phyloP scores from a whole-genome alignment of 2,888 invertebrate genomes.

The Muscina levida region DNA sequence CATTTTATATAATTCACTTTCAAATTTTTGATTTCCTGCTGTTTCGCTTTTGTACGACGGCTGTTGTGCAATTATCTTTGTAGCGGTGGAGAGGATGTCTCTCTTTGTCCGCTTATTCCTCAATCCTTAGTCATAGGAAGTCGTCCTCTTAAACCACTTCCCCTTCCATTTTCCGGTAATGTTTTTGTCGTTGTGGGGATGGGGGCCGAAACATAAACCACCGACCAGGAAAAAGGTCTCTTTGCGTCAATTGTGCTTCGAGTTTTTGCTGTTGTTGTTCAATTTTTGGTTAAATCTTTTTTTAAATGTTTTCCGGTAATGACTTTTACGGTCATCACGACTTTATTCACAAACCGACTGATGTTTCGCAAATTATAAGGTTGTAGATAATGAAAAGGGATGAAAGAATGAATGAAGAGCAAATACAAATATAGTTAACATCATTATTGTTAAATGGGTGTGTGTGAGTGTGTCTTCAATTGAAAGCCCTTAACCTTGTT shows the following conservation, averaged over 20 bases:
- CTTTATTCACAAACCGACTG: not conserved
- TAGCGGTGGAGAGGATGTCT: too few species aligned
- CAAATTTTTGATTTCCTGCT: too few species aligned
- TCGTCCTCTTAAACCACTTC: not conserved
- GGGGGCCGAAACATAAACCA: not conserved
- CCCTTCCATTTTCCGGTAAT: not conserved
- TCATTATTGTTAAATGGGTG: too few species aligned
- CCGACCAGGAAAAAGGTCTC: not conserved
- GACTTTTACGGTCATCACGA: not conserved
- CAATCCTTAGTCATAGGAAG: too few species aligned
- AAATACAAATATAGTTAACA: too few species aligned
- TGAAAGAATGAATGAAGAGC: too few species aligned
- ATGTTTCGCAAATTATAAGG: not conserved
- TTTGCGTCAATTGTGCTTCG: slow-evolving; percentile 1
- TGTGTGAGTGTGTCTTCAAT: too few species aligned
- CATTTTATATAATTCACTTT: too few species aligned
- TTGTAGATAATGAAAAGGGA: not conserved
- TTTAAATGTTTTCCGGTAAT: slow-evolving; percentile 21
- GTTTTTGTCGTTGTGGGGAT: not conserved
- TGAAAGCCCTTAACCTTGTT: too few species aligned
- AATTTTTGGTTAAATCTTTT: not conserved
- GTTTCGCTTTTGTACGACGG: too few species aligned
- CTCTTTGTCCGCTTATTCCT: too few species aligned
- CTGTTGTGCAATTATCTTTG: too few species aligned
- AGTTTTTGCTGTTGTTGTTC: not conserved